Percentiles rank a stretch among this genome's conserved stretches.
Conservation (phyloP, 2,113 vertebrate genomes). For the Colossoma macropomum region DNA sequence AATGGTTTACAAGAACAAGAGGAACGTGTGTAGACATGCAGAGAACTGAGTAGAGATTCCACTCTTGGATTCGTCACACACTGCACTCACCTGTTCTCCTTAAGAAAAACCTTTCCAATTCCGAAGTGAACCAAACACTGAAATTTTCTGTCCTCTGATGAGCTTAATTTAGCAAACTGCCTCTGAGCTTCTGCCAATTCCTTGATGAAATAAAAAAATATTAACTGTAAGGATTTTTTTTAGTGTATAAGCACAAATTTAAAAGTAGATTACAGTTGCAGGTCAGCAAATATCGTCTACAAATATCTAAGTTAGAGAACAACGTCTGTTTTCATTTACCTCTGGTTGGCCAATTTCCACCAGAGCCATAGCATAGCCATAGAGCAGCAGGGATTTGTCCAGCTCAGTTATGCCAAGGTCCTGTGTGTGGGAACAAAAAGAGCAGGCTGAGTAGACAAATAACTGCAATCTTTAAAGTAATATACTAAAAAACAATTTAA, state of each 20-base stretch:
- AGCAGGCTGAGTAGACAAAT: neutral
- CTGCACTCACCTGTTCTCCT: slow-evolving; percentile 87
- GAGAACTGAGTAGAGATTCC: no score
- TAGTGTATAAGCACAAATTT: neutral
- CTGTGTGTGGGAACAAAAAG: slow-evolving; percentile 62
- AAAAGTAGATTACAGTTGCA: neutral
- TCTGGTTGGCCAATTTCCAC: slow-evolving; percentile 87
- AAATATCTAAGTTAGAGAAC: neutral
- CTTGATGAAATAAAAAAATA: slow-evolving; percentile 66
- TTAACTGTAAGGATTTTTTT: neutral
- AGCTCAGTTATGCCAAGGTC: slow-evolving; percentile 78
- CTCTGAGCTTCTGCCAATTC: slow-evolving; percentile 84
- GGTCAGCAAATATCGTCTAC: neutral
- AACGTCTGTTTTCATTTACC: slow-evolving; percentile 71
- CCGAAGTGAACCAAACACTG: slow-evolving; percentile 87
- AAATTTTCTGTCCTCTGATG: slow-evolving; percentile 78
- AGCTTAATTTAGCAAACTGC: slow-evolving; percentile 83
- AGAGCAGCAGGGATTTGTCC: slow-evolving; percentile 84
- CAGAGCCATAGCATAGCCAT: slow-evolving; percentile 84
- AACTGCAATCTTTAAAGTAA: neutral
- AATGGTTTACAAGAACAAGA: neutral
- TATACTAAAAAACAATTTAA: no score
- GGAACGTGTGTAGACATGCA: neutral
- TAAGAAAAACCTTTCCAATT: slow-evolving; percentile 84
- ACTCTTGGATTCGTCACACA: neutral